Base-by-base conservation (phyloP, 2,888 invertebrate species). In the Leptopilina syphax region DNA sequence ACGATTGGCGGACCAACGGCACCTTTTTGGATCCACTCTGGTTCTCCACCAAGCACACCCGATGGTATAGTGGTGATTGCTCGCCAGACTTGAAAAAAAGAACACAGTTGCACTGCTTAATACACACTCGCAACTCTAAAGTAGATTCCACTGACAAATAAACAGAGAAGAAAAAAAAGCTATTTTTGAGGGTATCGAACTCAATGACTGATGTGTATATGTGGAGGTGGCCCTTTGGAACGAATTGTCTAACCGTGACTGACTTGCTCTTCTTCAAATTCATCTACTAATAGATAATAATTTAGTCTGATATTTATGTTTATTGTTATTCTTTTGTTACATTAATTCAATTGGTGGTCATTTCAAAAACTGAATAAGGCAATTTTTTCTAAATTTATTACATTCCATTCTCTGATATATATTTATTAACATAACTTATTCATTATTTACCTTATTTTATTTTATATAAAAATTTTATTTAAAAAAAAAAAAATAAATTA, bases 1-100 rank as follows among this genome's bases (percentile, higher is more conserved):
- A 65, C 65, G 65, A 65, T 65, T 65, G 65, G 65, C 73, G 73
- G 73, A 73, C 57, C 73, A 73, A 73, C 73, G 73, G 73, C 57
- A 57, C 57, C 73, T 73, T 73, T 67, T 73, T 34, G 73, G 34
- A 57, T 73, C 57, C 54, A 4, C 57, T 54, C n/a, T 24, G 57
- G 34, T 57, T 34, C 54, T n/a, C 73, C 73, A 57, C 54, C 34
- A 73, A 50, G 50, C 68, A 27, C 50, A 50, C 50, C 47, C 41
- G 27, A 50, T 70, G 50, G 70, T 27, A 50, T 50, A 54, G 73
- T 73, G 73, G 34, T 57, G 73, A 73, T 57, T 73, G 73, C 73
- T 34, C 57, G 57, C 34, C 73, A 73, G 57, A 73, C 73, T 73
- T 73, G 12, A 50, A 50, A 50, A 50, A 50, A 50, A 34, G 57